Evolutionary conservation across 2,797 vertebrate genomes (phyloP).

Genomic region (Phylloscopus collybita): DNA sequence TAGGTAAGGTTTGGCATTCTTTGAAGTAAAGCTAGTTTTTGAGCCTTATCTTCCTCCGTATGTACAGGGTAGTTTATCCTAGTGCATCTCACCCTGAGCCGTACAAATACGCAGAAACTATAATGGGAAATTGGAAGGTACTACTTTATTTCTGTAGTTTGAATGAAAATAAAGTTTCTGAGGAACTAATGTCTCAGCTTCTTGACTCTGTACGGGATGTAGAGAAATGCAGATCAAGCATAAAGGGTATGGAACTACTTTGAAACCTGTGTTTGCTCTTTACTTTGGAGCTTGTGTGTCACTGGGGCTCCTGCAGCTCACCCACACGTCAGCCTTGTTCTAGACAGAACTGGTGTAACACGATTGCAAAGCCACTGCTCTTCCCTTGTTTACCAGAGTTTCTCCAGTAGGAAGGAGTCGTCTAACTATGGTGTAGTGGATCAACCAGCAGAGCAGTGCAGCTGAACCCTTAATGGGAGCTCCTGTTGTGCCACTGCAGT

Average conservation of each 20-base stretch:
- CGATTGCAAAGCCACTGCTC: not conserved
- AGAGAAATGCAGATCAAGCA: not conserved
- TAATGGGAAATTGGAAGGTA: slow-evolving; percentile 52
- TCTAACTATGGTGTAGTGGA: not conserved
- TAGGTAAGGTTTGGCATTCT: not conserved
- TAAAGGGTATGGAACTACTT: not conserved
- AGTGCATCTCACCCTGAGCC: slow-evolving; percentile 39
- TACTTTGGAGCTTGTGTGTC: not conserved
- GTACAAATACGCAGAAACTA: not conserved
- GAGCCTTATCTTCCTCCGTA: slow-evolving; percentile 26
- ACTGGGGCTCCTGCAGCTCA: not conserved
- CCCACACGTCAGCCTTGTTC: not conserved
- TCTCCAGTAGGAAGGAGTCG: not conserved
- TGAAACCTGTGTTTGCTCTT: not conserved
- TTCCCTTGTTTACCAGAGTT: not conserved
- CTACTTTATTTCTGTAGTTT: slow-evolving; percentile 64
- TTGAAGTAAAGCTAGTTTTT: slow-evolving; percentile 35
- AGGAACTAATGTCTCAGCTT: slow-evolving; percentile 56
- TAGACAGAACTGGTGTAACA: fast-evolving
- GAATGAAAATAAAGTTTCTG: slow-evolving; percentile 70
- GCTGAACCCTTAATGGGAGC: not conserved
- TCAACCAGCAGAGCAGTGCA: not conserved
- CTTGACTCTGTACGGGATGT: slow-evolving; percentile 38
- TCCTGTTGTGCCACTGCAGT: not conserved
- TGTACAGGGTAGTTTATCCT: slow-evolving; percentile 37